A percentile compares a stretch with the other conserved stretches of the same genome.
Conservation (phyloP, 2,888 invertebrate genomes). For the Iselma pallidipennis region DNA sequence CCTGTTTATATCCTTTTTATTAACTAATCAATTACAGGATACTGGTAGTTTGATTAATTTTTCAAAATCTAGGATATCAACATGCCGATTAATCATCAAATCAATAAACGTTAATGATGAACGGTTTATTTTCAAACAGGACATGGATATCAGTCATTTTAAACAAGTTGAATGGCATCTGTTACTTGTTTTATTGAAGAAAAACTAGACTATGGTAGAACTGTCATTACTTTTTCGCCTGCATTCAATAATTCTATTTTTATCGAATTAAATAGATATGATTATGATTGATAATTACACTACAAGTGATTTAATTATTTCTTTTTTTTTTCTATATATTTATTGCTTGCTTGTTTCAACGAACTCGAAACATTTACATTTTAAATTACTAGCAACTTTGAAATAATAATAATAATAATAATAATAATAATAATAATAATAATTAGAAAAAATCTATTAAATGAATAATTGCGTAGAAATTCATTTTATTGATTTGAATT, state of each 20-base stretch:
- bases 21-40: too few relatives aligned
- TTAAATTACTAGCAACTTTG: background rate
- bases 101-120: too few relatives aligned
- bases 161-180: constrained; percentile 24
- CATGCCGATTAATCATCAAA: too few relatives aligned
- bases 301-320: too few relatives aligned
- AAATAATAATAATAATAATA: background rate
- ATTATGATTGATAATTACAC: too few relatives aligned
- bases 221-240: too few relatives aligned
- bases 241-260: background rate
- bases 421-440: background rate
- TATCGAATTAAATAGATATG: background rate
- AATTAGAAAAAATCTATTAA: background rate
- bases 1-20: too few relatives aligned
- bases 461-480: constrained; percentile 4
- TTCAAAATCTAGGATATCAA: too few relatives aligned
- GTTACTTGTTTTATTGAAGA: constrained; percentile 13
- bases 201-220: too few relatives aligned
- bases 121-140: background rate
- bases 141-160: constrained; percentile 22
- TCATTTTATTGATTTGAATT: constrained; percentile 21
- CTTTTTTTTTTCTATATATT: too few relatives aligned
- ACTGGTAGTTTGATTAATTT: too few relatives aligned
- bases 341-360: too few relatives aligned
- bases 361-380: background rate